A percentile compares a stretch with the other conserved stretches of the same genome.
These are phyloP conservation scores for Poecilobothrus nobilitatus DNA, from an alignment of 2,888 invertebrate species.

Conservation along the genomic window DNA sequence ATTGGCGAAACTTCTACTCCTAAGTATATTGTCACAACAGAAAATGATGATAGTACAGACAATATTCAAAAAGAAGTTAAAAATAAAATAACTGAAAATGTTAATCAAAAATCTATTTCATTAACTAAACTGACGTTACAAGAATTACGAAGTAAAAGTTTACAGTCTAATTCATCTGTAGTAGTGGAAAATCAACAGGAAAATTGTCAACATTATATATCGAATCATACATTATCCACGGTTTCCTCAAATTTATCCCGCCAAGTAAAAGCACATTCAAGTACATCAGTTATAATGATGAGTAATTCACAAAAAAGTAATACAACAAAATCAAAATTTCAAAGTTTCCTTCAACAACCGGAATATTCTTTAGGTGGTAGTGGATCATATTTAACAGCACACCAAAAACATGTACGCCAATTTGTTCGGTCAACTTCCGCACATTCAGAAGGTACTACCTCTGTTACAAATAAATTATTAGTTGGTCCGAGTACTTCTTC, in stretches of 20 bases:
- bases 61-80: neutral
- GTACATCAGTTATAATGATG: slow-evolving; percentile 38
- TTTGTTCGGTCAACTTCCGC: slow-evolving; percentile 44
- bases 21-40: slow-evolving; percentile 42
- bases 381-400: slow-evolving; percentile 37
- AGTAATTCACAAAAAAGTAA: slow-evolving; percentile 33
- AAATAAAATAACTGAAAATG: slow-evolving; percentile 20
- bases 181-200: slow-evolving; percentile 30
- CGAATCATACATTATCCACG: slow-evolving; percentile 14
- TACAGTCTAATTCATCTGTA: slow-evolving; percentile 33
- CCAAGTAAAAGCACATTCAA: slow-evolving; percentile 42
- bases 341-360: slow-evolving; percentile 43
- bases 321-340: slow-evolving; percentile 37
- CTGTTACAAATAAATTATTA: slow-evolving; percentile 30
- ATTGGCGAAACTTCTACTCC: slow-evolving; percentile 29
- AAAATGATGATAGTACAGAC: slow-evolving; percentile 33
- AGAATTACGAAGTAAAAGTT: slow-evolving; percentile 38
- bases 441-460: slow-evolving; percentile 38
- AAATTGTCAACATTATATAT: slow-evolving; percentile 22
- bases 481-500: slow-evolving; percentile 43
- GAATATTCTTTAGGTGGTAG: slow-evolving; percentile 31
- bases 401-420: slow-evolving; percentile 43
- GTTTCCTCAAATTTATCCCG: slow-evolving; percentile 43
- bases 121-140: slow-evolving; percentile 32
- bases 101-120: slow-evolving; percentile 23